Evolutionary conservation across 2,888 invertebrate genomes (phyloP).

Genomic region (Orthonevra nobilis): DNA sequence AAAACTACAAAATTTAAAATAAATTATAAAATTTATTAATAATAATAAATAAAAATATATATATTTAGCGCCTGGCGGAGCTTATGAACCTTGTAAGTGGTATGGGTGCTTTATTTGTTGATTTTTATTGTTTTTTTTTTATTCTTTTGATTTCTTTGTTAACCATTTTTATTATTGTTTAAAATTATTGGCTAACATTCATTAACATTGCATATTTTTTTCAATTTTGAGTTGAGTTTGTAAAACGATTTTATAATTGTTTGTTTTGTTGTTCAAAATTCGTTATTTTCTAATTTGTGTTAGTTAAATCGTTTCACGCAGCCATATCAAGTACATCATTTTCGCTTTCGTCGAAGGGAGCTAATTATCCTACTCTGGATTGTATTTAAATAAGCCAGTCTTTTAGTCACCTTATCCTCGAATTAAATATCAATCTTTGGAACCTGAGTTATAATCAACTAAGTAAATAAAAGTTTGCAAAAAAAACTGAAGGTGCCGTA

Average conservation of each 20-base stretch:
- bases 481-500: too few relatives aligned
- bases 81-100: conserved; percentile 80
- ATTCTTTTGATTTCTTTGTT: conserved; percentile 16
- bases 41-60: conserved; percentile 70
- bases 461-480: too few relatives aligned
- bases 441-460: too few relatives aligned
- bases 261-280: conserved; percentile 37
- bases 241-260: neutral
- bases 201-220: conserved; percentile 54
- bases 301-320: conserved; percentile 35
- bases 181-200: conserved; percentile 61
- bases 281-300: conserved; percentile 5
- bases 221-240: too few relatives aligned
- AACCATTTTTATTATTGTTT: conserved; percentile 1
- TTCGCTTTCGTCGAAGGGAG: too few relatives aligned
- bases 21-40: conserved; percentile 49
- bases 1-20: conserved; percentile 68
- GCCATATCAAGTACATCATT: conserved; percentile 31
- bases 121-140: conserved; percentile 70
- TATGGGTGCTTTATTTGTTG: conserved; percentile 80
- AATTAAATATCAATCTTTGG: too few relatives aligned
- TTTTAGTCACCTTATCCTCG: too few relatives aligned
- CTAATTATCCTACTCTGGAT: too few relatives aligned
- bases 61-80: conserved; percentile 79
- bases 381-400: too few relatives aligned